Base-by-base conservation (phyloP, 2,113 vertebrate species). In the Equus quagga region DNA sequence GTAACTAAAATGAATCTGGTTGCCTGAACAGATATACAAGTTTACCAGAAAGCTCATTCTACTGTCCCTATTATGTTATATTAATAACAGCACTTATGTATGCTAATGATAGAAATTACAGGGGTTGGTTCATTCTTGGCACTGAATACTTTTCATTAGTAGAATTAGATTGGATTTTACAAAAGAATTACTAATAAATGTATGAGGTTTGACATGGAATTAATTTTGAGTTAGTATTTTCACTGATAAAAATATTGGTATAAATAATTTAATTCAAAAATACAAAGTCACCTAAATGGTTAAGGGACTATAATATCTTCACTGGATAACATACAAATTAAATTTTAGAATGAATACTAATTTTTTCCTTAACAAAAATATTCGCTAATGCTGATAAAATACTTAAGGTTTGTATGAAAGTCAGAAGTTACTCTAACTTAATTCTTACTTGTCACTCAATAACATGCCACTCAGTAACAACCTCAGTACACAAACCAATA, bases 341-440 rank as follows among this genome's bases (percentile, higher is more conserved):
- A 36, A 73, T 44, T 89, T 94, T 46, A 51, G 11, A 85, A 49
- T 78, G 15, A 44, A 13, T 64, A 56, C 1, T 49, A 60, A 10
- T 60, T 76, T 95, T 64, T 90, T 81, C 14, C 13, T 58, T 81
- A 86, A 51, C 18, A 70, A 95, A 96, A 82, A 91, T 60, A 72
- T 75, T 83, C 89, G 18, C 21, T 36, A 81, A 82, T 80, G 8
- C 86, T 75, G n/a, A 76, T 54, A 90, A 92, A 86, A 81, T 64
- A 7, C 33, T 64, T 62, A 80, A 78, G 44, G 17, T 54, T 86
- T 91, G 21, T 73, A 73, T 44, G 76, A 78, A 93, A 76, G 62
- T 70, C 41, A 82, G 31, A 81, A 81, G 23, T 46, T 89, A 51
- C 19, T 93, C 56, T 76, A 81, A 94, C 19, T 87, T 75, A 80